Base-by-base conservation (phyloP, 2,113 vertebrate species). In the Myrmecobius fasciatus region DNA sequence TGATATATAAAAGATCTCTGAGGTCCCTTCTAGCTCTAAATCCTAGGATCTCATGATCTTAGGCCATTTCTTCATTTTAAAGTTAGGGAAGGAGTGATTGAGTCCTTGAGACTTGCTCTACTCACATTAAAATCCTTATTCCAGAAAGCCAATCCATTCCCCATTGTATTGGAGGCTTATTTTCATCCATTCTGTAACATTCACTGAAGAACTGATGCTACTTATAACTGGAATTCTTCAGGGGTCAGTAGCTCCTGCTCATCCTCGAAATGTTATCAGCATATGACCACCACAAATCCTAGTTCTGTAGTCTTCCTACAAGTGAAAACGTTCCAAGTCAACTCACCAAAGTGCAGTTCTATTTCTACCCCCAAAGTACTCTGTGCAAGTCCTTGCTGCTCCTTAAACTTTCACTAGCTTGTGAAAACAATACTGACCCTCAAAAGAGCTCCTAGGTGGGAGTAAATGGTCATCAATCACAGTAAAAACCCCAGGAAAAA, bases 381-480 rank as follows among this genome's bases (percentile, higher is more conserved):
- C 56, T 90, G 47, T 5, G n/a, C 6, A 83, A 83, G 67, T 83
- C n/a, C 43, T 83, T 43, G 5, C 17, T 83, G 20, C 6, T 83
- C 20, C 43, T n/a, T 83, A 92, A 92, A 89, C 83, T 75, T 96
- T 90, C 49, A 89, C 52, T 91, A 49, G 91, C 53, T 89, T 94
- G 67, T 52, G 9, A 67, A 89, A 90, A 93, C 96, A 96, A 95
- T 60, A 95, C 93, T 94, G 96, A 89, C 26, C 56, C 94, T 93
- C 56, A 89, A 93, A 91, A n/a, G 43, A 25, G 56, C 25, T 46
- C 20, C 92, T 89, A 91, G 53, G 28, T 96, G 56, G 56, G 97
- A 26, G 5, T 53, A 89, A 8, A n/a, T n/a, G 51, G 67, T 75
- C 91, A 75, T 93, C 94, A 53, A 36, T 89, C n/a, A 92, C 83